Base-by-base conservation (phyloP, 1,140 invertebrate genomes). In the Nasonia giraulti region DNA sequence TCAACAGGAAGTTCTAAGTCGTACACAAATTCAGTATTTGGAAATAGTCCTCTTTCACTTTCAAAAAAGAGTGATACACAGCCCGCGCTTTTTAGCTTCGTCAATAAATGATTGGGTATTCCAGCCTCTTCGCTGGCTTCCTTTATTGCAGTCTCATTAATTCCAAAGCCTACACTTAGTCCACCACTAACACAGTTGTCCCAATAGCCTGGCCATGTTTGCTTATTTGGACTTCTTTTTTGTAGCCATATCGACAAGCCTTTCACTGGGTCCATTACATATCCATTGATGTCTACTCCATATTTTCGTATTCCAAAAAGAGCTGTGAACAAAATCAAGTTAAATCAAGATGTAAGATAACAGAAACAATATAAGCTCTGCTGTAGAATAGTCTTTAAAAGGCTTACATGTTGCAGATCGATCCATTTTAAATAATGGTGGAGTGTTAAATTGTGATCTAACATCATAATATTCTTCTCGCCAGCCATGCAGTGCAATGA, bases 151-250 rank as follows among this genome's bases (percentile, higher is more conserved):
- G 98, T 98, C 92, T 98, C 97, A 80, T 96, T 91, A 74, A 99
- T 96, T 44, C 96, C 96, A 92, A 96, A 96, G 12, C 97, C 98
- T 68, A 97, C 97, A 74, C 97, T 96, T 55, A 99, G 92, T 17
- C 98, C 98, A 83, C 98, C 98, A 87, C 97, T 97, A 8, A 98
- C 98, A 96, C 99, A 98, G 90, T 98, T 98, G 91, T 99, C 98
- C 95, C 98, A 97, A 92, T 97, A 98, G 78, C 97, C 97, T 81
- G 98, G 98, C 96, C 97, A 99, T 33, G 98, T 99, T 92, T 97
- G 97, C 93, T 99, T 99, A 37, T 96, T 98, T 78, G 95, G 94
- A 85, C 98, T 97, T 88, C 98, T 94, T 89, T 97, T 97, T 90
- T 98, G 98, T 87, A 99, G 93, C 98, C 98, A 99, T 91, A 99